Evolutionary conservation across 2,797 vertebrate genomes (phyloP).

Genomic region (Poecile montanus): DNA sequence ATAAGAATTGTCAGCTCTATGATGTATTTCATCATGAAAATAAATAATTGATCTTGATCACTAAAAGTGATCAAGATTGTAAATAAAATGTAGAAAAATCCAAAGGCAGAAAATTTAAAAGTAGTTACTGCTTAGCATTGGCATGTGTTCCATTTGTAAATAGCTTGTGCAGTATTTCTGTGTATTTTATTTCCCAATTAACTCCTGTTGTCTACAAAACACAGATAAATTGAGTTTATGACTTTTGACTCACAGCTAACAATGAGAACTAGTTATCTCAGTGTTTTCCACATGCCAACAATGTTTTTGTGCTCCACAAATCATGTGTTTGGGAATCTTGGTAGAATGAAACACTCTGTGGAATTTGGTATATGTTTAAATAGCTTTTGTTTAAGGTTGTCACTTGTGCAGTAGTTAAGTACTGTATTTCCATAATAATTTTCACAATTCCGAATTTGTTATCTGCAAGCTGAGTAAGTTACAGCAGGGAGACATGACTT

Average conservation of each 20-base stretch:
- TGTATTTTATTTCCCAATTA: background rate
- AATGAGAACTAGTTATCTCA: background rate
- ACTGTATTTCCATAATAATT: background rate
- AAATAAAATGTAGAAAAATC: background rate
- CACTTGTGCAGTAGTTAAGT: background rate
- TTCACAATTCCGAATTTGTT: background rate
- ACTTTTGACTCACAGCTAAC: background rate
- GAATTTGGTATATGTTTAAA: background rate
- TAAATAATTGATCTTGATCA: no score
- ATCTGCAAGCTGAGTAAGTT: background rate
- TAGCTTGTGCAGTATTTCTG: background rate
- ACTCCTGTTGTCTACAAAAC: background rate
- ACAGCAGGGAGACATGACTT: background rate
- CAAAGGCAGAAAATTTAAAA: background rate
- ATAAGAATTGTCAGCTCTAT: background rate
- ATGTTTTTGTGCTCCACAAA: background rate
- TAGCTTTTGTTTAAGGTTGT: background rate
- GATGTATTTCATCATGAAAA: background rate
- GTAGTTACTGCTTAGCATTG: background rate
- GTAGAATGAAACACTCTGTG: background rate
- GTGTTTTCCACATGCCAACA: background rate
- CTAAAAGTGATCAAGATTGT: background rate
- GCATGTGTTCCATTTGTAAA: background rate
- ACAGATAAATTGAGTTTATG: background rate
- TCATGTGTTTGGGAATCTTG: background rate